A percentile compares a stretch with the other conserved stretches of the same genome.
These are phyloP conservation scores for Ichneumoninae sp. DNA, from an alignment of 2,888 invertebrate genomes.

Conservation along the genomic window DNA sequence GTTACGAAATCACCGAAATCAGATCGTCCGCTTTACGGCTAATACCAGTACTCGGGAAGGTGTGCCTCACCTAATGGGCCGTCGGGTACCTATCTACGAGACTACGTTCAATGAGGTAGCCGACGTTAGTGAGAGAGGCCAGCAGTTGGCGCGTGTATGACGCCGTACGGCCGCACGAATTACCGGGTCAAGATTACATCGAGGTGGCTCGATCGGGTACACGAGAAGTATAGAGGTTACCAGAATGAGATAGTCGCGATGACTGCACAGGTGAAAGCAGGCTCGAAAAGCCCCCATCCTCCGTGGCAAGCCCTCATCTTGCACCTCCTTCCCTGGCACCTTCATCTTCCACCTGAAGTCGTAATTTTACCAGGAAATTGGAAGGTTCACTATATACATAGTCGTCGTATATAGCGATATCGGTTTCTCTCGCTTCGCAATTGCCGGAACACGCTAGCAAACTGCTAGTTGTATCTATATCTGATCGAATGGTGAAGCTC, in stretches of 20 bases:
- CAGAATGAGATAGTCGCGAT: conserved; percentile 41
- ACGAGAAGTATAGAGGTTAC: conserved; percentile 22
- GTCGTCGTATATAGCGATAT: conserved; percentile 11
- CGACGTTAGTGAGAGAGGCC: conserved; percentile 20
- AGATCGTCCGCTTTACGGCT: conserved; percentile 63
- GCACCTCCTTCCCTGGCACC: conserved; percentile 39
- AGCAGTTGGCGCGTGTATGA: conserved; percentile 40
- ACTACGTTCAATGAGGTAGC: conserved; percentile 53
- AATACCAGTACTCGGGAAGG: conserved; percentile 44
- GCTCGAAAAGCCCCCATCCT: conserved; percentile 40
- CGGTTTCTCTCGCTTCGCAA: conserved; percentile 25
- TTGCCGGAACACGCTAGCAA: conserved; percentile 33
- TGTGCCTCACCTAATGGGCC: conserved; percentile 55
- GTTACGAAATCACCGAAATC: conserved; percentile 61
- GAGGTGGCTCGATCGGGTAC: conserved; percentile 42
- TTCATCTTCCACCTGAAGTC: conserved; percentile 34
- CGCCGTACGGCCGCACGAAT: conserved; percentile 60
- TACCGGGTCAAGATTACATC: conserved; percentile 59
- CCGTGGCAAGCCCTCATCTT: conserved; percentile 40
- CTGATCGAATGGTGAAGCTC: neutral
- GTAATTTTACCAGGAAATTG: conserved; percentile 65
- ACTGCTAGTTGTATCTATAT: conserved; percentile 16
- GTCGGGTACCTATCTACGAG: conserved; percentile 37
- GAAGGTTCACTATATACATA: conserved; percentile 48
- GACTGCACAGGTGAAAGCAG: conserved; percentile 39